Conservation (phyloP, 2,797 vertebrate species). For the Morelia viridis region DNA sequence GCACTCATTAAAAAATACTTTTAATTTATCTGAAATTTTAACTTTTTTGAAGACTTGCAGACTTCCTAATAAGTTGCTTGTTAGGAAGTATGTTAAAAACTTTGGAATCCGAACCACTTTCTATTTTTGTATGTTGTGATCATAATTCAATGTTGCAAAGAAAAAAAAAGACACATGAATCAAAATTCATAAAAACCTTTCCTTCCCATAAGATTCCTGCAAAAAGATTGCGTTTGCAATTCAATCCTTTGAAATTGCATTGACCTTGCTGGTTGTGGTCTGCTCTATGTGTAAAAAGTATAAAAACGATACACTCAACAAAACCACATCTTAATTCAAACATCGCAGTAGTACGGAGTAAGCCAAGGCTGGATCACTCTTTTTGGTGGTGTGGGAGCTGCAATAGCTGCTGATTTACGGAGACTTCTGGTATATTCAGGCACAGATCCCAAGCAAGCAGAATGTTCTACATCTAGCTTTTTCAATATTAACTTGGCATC, state of each 20-base stretch:
- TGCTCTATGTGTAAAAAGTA: neutral
- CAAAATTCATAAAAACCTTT: constrained; percentile 3
- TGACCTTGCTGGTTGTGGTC: neutral
- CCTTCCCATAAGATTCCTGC: neutral
- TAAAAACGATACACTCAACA: neutral
- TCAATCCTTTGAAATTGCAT: neutral
- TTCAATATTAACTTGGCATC: neutral
- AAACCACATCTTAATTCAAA: neutral
- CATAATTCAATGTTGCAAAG: neutral
- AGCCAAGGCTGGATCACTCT: neutral
- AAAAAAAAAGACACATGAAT: constrained; percentile 2
- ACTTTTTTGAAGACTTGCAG: neutral
- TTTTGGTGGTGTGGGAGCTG: neutral
- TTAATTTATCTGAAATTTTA: neutral
- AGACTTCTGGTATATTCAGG: neutral
- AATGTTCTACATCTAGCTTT: neutral
- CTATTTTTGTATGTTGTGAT: neutral
- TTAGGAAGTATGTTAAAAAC: neutral
- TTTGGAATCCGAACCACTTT: neutral
- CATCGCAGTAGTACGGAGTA: neutral
- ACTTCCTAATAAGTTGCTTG: neutral
- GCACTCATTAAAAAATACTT: neutral
- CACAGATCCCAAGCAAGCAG: neutral
- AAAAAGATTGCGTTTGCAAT: constrained; percentile 1
- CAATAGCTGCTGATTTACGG: neutral